Base-by-base conservation (phyloP, 2,113 vertebrate genomes). In the Lophotis ruficrista region DNA sequence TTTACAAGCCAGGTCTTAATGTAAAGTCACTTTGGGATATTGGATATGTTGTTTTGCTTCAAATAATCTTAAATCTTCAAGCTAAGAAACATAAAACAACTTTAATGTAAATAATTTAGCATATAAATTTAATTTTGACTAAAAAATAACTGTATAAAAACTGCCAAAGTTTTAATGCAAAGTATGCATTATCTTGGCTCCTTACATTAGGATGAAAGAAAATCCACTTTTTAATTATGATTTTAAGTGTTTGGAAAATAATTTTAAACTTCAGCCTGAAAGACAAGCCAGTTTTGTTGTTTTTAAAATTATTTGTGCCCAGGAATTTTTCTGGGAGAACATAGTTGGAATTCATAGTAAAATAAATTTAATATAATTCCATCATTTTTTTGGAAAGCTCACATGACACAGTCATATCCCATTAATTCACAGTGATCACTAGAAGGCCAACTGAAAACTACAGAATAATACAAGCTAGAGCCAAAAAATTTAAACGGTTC, bases 281-380 rank as follows among this genome's bases (percentile, higher is more conserved):
- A 96, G 90, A 92, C 75, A 96, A 93, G 28, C 45, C 72, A 90
- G 65, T 82, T 90, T 93, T 94, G 83, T 88, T 96, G 50, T 17
- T 90, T 87, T 72, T 70, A 93, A 96, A 96, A 96, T 96, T 94
- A 95, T 95, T 93, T 96, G 83, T 96, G 90, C 88, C 90, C 90
- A 95, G 77, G 70, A 96, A 69, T 83, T 95, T 95, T 95, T 94
- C 85, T 96, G 82, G 56, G 83, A 94, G 83, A 95, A 95, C 90
- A 95, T 89, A 83, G 80, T 85, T 53, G 65, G 93, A 97, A 97
- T 97, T 95, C 93, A 97, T 78, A 95, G 79, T 90, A 95, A 96
- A 97, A 96, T 96, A 96, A 95, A 95, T 96, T 95, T 85, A 94
- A 95, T 94, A 76, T 89, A 94, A 96, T 92, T 94, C 93, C 87